Conservation (phyloP, 2,113 vertebrate genomes). For the Zeus faber region DNA sequence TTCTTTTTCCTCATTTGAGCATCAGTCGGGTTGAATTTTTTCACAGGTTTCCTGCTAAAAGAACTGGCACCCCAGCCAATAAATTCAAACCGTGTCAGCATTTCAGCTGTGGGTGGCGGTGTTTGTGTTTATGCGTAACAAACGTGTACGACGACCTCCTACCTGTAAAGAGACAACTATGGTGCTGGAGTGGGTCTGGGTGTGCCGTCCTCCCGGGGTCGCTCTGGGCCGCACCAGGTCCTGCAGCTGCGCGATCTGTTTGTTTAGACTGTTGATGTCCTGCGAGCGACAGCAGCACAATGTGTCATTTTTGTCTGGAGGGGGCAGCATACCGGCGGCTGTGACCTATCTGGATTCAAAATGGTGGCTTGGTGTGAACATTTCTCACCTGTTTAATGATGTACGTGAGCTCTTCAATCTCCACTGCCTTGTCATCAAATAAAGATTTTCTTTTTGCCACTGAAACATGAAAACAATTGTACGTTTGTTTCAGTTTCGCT, state of each 20-base stretch:
- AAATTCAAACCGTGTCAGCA: neutral
- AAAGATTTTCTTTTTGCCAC: constrained; percentile 93
- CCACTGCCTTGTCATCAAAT: constrained; percentile 90
- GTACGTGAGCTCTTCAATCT: constrained; percentile 91
- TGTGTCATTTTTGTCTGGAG: too few relatives aligned
- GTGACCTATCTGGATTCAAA: too few relatives aligned
- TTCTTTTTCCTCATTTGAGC: too few relatives aligned
- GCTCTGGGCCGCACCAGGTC: constrained; percentile 83
- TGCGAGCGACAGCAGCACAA: constrained; percentile 42
- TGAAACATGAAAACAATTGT: constrained; percentile 48
- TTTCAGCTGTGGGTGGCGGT: too few relatives aligned
- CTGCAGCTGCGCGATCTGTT: constrained; percentile 92
- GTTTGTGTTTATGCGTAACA: too few relatives aligned
- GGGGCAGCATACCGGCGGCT: too few relatives aligned
- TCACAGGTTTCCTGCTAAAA: too few relatives aligned
- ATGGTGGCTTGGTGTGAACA: too few relatives aligned
- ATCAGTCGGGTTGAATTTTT: too few relatives aligned
- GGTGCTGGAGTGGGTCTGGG: constrained; percentile 91
- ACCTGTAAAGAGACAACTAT: constrained; percentile 94
- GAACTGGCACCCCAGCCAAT: too few relatives aligned
- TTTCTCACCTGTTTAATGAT: constrained; percentile 91
- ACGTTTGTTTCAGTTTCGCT: constrained; percentile 5
- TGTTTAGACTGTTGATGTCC: constrained; percentile 93
- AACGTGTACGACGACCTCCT: constrained; percentile 15
- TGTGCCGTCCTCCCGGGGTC: constrained; percentile 83